Evolutionary conservation across 2,113 vertebrate species (phyloP).

Genomic region (Corvus cornix): DNA sequence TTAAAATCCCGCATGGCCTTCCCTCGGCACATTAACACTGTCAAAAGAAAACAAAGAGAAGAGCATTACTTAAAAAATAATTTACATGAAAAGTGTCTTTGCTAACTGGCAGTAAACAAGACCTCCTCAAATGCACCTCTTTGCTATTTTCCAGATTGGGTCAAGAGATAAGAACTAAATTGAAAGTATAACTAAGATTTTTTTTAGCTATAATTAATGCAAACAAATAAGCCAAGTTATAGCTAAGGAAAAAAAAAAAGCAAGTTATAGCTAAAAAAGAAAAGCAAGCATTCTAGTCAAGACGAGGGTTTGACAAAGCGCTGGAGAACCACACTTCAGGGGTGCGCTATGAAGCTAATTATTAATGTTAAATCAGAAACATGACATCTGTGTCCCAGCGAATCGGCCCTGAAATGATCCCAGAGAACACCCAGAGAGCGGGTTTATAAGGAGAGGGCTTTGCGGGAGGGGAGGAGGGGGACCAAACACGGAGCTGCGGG

Average conservation of each 20-base stretch:
- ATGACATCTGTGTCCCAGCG: background rate
- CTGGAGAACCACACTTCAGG: background rate
- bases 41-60: background rate
- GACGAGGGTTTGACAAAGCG: background rate
- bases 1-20: slow-evolving; percentile 87
- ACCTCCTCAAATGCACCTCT: rapidly evolving
- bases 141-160: background rate
- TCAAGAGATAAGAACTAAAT: background rate
- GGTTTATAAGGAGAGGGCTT: background rate
- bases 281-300: background rate
- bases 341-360: background rate
- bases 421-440: background rate
- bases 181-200: background rate
- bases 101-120: background rate
- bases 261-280: background rate
- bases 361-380: background rate
- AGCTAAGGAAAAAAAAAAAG: too few species aligned
- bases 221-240: background rate
- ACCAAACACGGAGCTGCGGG: background rate
- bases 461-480: rapidly evolving
- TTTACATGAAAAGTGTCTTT: background rate
- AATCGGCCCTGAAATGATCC: background rate
- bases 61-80: background rate
- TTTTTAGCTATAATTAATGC: background rate
- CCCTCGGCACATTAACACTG: slow-evolving; percentile 91